A percentile compares a stretch with the other conserved stretches of the same genome.
phyloP scores from a whole-genome alignment of 2,888 invertebrate genomes.

The Tortricodes alternella region DNA sequence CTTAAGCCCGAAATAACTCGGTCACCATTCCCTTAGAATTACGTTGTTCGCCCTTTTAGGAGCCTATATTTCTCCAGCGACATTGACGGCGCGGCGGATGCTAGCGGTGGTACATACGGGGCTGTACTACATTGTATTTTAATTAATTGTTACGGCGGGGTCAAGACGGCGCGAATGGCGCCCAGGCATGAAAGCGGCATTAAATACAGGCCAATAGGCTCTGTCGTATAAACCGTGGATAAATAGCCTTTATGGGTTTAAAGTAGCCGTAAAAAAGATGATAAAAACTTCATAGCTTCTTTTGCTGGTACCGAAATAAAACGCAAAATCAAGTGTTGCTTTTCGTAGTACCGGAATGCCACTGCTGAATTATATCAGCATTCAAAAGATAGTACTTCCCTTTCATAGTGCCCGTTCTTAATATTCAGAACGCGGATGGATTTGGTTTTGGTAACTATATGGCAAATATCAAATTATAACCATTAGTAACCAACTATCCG shows the following conservation, averaged over 20 bases:
- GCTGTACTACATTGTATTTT: slow-evolving; percentile 69
- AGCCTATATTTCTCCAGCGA: slow-evolving; percentile 48
- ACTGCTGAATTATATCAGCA: too few relatives aligned
- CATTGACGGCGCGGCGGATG: slow-evolving; percentile 44
- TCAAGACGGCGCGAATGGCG: slow-evolving; percentile 62
- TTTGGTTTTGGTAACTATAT: too few relatives aligned
- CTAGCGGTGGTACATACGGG: slow-evolving; percentile 37
- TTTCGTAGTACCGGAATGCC: too few relatives aligned
- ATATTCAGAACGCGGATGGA: too few relatives aligned
- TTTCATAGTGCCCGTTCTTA: too few relatives aligned
- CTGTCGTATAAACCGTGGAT: slow-evolving; percentile 53
- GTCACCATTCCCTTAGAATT: slow-evolving; percentile 34
- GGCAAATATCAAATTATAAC: too few relatives aligned
- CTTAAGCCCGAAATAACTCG: slow-evolving; percentile 29
- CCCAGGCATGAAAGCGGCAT: slow-evolving; percentile 58
- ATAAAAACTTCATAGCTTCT: slow-evolving; percentile 17
- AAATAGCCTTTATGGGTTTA: slow-evolving; percentile 55
- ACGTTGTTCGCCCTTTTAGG: slow-evolving; percentile 42
- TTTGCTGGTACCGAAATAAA: background rate
- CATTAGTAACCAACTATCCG: too few relatives aligned
- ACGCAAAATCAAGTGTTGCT: background rate
- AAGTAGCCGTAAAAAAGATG: slow-evolving; percentile 17
- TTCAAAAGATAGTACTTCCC: too few relatives aligned
- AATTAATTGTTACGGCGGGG: slow-evolving; percentile 75
- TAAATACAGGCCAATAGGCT: slow-evolving; percentile 32